Percentiles rank a stretch among this genome's conserved stretches.
These are phyloP conservation scores for Galendromus occidentalis DNA, from an alignment of 1,140 invertebrate species.

Conservation along the genomic window DNA sequence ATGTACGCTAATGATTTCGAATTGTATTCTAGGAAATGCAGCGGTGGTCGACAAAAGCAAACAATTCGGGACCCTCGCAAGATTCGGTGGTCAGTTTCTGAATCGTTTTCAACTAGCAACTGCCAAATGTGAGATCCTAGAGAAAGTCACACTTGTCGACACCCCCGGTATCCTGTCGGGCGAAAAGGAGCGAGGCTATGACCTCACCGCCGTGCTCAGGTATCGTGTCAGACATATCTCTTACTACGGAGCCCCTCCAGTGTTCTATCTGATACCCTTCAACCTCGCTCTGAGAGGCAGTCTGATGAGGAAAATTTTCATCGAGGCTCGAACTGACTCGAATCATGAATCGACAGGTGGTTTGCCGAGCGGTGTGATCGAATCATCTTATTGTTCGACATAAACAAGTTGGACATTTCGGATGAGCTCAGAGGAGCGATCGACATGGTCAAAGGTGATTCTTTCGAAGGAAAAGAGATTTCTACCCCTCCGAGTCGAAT, in stretches of 20 bases:
- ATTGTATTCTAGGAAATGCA: slow-evolving; percentile 50
- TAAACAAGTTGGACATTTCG: slow-evolving; percentile 94
- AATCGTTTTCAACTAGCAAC: slow-evolving; percentile 87
- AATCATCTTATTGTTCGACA: slow-evolving; percentile 91
- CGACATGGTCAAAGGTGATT: slow-evolving; percentile 39
- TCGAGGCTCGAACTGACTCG: neutral
- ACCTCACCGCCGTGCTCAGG: slow-evolving; percentile 79
- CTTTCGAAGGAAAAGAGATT: no score
- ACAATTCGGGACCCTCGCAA: slow-evolving; percentile 78
- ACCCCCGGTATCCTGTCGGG: slow-evolving; percentile 66
- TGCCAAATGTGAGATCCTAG: slow-evolving; percentile 58
- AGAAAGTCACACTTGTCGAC: slow-evolving; percentile 84
- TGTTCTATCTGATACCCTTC: no score
- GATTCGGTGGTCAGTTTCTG: slow-evolving; percentile 92
- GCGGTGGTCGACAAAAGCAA: slow-evolving; percentile 90
- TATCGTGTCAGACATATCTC: no score
- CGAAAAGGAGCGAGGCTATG: slow-evolving; percentile 88
- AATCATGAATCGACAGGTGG: slow-evolving; percentile 45
- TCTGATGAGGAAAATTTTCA: no score
- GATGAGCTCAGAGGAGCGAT: slow-evolving; percentile 88
- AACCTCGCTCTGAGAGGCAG: no score
- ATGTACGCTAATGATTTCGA: no score
- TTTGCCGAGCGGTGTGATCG: slow-evolving; percentile 92
- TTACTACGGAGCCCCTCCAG: no score
- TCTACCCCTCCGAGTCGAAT: no score